Conservation (phyloP, 2,888 invertebrate species). For the Alloscopus bannaensis region DNA sequence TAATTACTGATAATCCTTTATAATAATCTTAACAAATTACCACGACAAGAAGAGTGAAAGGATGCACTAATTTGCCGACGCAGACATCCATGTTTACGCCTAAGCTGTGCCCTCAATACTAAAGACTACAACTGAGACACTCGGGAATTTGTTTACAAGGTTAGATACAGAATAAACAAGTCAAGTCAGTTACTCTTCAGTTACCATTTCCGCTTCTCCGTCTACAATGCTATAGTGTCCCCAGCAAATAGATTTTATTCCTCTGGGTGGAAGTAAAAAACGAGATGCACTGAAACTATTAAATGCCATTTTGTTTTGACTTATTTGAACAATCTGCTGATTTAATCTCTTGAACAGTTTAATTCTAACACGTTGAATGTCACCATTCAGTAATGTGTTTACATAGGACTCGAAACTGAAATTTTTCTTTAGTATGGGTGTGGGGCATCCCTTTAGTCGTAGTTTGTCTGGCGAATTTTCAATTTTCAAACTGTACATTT, state of each 20-base stretch:
- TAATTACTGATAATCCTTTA: neutral
- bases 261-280: constrained; percentile 25
- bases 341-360: constrained; percentile 14
- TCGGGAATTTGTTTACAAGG: too few relatives aligned
- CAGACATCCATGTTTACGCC: too few relatives aligned
- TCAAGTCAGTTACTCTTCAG: constrained; percentile 3
- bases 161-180: neutral
- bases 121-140: too few relatives aligned
- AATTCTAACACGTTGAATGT: neutral
- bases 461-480: neutral
- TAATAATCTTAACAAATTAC: too few relatives aligned
- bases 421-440: neutral
- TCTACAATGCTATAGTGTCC: neutral
- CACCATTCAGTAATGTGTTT: constrained; percentile 3
- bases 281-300: constrained; percentile 17
- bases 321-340: constrained; percentile 20
- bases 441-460: neutral
- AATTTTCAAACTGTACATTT: constrained; percentile 15
- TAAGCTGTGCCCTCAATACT: too few relatives aligned
- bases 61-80: constrained; percentile 31
- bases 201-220: neutral
- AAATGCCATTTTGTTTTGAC: constrained; percentile 14
- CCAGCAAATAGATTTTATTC: constrained; percentile 7
- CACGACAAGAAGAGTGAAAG: constrained; percentile 17
- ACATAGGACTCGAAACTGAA: constrained; percentile 11